Percentiles rank a stretch among this genome's conserved stretches.
These are phyloP conservation scores for Sinhomidia bicolor DNA, from an alignment of 2,888 invertebrate species.

Conservation along the genomic window DNA sequence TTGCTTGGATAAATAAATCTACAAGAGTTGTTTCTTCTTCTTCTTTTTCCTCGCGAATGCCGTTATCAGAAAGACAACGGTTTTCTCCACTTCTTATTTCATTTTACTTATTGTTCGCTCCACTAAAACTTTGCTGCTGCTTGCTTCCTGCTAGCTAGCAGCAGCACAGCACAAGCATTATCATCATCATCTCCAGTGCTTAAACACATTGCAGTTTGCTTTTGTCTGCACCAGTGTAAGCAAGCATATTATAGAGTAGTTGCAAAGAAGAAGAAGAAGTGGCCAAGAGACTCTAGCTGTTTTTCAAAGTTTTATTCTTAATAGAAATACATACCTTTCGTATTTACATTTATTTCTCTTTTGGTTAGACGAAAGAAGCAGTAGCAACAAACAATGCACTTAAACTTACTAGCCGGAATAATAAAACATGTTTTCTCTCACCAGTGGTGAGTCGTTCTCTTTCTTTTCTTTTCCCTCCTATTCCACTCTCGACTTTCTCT, in stretches of 20 bases:
- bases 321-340: not conserved
- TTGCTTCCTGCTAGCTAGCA: not conserved
- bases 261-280: too few species aligned
- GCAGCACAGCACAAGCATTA: not conserved
- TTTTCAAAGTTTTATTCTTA: conserved; percentile 23
- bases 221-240: conserved; percentile 26
- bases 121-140: not conserved
- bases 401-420: conserved; percentile 51
- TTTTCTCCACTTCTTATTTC: conserved; percentile 1
- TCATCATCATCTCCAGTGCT: not conserved
- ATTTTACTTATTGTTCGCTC: conserved; percentile 37
- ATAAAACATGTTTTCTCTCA: conserved; percentile 42
- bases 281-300: conserved; percentile 1
- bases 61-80: conserved; percentile 12
- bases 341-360: too few species aligned
- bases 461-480: not conserved
- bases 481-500: not conserved
- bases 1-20: conserved; percentile 50
- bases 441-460: not conserved
- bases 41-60: not conserved
- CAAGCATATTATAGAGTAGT: too few species aligned
- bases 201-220: conserved; percentile 29
- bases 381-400: conserved; percentile 48
- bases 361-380: not conserved
- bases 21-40: conserved; percentile 31